Base-by-base conservation (phyloP, 1,140 invertebrate species). In the Philaenus spumarius region DNA sequence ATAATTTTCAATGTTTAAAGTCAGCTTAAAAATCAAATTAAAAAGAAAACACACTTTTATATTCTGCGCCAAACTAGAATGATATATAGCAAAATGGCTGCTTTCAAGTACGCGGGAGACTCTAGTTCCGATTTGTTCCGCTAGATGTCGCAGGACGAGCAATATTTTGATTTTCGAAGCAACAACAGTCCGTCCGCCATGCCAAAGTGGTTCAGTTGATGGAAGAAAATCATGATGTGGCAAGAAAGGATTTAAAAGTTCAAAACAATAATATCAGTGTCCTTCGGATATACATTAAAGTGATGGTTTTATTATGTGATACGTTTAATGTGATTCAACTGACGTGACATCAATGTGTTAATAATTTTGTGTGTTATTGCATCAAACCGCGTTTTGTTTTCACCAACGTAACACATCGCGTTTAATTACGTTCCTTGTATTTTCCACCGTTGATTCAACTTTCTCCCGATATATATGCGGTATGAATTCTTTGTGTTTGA, bases 161-260 rank as follows among this genome's bases (percentile, higher is more conserved):
- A 48, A 51, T 58, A 58, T 58, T 58, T 58, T 58, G 56, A 58
- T 58, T 58, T 51, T 51, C 39, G 54, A 55, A 55, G 54, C 56
- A 50, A 58, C 56, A 58, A 58, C 56, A 58, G 56, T 34, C 55
- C 57, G 62, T 59, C 67, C 75, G 75, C 75, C 75, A 77, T 77
- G 75, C 75, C 68, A 75, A 39, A 55, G 73, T 75, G 74, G 74
- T 75, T 75, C 72, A 72, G 70, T 70, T 70, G 71, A 71, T 71
- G 68, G 69, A 68, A 67, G 68, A 72, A 74, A 70, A 73, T 74
- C 71, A 75, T 77, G 74, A 76, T 77, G 75, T 77, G 75, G 75
- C 75, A 76, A 69, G 73, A 71, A 58, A 15, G 35, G 37, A 58
- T 30, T 40, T 58, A 51, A 35, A 50, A 40, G 15, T n/a, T 20